Evolutionary conservation across 2,113 vertebrate species (phyloP).

Genomic region (Bolborhynchus lineola): DNA sequence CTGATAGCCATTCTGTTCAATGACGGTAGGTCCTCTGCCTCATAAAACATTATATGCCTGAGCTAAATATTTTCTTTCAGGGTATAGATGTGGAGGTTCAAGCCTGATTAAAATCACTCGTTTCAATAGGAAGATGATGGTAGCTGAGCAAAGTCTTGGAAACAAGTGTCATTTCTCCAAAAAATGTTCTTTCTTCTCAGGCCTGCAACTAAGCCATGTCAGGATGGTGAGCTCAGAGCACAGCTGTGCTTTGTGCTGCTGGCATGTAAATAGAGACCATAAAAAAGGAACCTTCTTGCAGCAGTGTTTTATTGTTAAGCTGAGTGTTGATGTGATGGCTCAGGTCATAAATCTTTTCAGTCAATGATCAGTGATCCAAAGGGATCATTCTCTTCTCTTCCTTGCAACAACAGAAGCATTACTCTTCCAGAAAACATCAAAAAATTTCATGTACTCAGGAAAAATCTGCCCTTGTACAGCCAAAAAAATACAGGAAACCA

Average conservation of each 20-base stretch:
- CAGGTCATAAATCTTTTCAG: slow-evolving; percentile 10
- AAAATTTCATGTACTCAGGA: not conserved
- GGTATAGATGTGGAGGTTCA: not conserved
- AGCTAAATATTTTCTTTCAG: not conserved
- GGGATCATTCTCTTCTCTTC: slow-evolving; percentile 13
- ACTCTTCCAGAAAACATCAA: not conserved
- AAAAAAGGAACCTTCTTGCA: not conserved
- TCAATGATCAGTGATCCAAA: not conserved
- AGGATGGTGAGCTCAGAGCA: slow-evolving; percentile 37
- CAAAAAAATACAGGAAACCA: not conserved
- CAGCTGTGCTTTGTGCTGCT: slow-evolving; percentile 61
- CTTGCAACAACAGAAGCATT: not conserved
- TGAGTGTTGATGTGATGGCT: slow-evolving; percentile 29
- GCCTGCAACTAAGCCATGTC: not conserved
- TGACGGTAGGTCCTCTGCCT: not conserved
- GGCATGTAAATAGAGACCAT: slow-evolving; percentile 2
- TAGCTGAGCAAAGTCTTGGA: not conserved
- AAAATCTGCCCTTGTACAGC: not conserved
- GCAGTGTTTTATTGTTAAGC: slow-evolving; percentile 38
- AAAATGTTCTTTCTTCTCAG: not conserved
- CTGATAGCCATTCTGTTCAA: not conserved
- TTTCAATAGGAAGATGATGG: not conserved
- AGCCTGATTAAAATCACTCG: not conserved
- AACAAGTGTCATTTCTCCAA: not conserved
- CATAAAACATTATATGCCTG: not conserved